Conservation (phyloP, 1,140 invertebrate genomes). For the Drosophila lini region DNA sequence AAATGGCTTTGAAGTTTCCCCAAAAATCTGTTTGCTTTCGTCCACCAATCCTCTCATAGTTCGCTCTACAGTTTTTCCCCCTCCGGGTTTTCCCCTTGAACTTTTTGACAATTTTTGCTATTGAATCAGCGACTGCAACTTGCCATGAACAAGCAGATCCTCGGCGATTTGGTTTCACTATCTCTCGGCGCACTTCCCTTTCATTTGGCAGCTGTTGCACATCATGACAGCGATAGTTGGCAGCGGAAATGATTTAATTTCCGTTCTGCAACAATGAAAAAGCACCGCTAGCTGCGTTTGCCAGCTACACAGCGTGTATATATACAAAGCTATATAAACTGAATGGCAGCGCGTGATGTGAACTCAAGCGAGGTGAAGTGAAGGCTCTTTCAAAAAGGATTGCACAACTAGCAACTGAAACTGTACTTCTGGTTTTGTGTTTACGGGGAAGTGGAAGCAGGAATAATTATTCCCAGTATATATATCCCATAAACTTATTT, state of each 20-base stretch:
- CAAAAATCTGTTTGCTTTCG: slow-evolving; percentile 7
- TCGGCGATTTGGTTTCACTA: slow-evolving; percentile 46
- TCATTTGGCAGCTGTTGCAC: slow-evolving; percentile 62
- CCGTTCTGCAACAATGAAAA: slow-evolving; percentile 51
- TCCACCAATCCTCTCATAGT: slow-evolving; percentile 11
- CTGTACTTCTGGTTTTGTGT: slow-evolving; percentile 11
- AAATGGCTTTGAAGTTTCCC: not conserved
- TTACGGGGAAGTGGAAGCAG: not conserved
- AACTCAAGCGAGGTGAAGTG: slow-evolving; percentile 16
- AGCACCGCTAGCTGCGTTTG: slow-evolving; percentile 27
- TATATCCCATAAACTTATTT: not conserved
- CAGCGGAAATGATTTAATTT: slow-evolving; percentile 80
- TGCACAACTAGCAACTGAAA: slow-evolving; percentile 21
- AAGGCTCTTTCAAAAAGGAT: slow-evolving; percentile 21
- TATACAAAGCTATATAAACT: slow-evolving; percentile 1
- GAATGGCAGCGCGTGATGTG: slow-evolving; percentile 9
- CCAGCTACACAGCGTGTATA: slow-evolving; percentile 3
- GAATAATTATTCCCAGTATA: not conserved
- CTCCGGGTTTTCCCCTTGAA: not conserved
- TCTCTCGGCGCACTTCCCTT: slow-evolving; percentile 9
- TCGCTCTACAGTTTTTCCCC: not conserved
- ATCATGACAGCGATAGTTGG: slow-evolving; percentile 49
- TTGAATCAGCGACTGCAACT: slow-evolving; percentile 39
- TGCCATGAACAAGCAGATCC: slow-evolving; percentile 42
- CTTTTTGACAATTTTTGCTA: slow-evolving; percentile 3